A percentile compares a stretch with the other conserved stretches of the same genome.
phyloP scores from a whole-genome alignment of 2,888 invertebrate genomes.

The Callosobruchus maculatus region DNA sequence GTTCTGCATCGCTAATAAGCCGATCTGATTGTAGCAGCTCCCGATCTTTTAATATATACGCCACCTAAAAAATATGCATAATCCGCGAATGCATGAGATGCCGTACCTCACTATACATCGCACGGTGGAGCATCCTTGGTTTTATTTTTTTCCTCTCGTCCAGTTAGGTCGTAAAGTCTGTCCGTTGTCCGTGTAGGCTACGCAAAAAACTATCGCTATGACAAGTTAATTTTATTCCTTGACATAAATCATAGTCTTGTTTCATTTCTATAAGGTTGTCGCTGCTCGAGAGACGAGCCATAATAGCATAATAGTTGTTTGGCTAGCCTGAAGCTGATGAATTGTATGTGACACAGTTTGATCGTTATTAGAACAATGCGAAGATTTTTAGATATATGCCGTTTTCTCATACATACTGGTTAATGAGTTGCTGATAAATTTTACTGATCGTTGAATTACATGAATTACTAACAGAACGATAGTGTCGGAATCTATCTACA shows the following conservation, averaged over 20 bases:
- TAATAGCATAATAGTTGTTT: slow-evolving; percentile 3
- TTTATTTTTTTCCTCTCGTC: neutral
- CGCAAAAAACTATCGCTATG: neutral
- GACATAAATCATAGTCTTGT: slow-evolving; percentile 12
- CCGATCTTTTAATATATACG: neutral
- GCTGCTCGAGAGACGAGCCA: neutral
- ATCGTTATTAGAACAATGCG: too few relatives aligned
- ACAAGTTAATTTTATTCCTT: slow-evolving; percentile 15
- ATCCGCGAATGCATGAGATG: neutral
- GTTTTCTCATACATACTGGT: too few relatives aligned
- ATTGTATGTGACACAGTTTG: too few relatives aligned
- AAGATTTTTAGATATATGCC: too few relatives aligned
- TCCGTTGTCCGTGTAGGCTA: neutral
- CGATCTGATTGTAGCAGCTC: neutral
- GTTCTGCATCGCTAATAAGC: neutral
- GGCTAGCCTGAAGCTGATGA: too few relatives aligned
- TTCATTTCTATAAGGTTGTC: neutral
- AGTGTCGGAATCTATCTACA: too few relatives aligned
- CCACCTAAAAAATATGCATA: neutral
- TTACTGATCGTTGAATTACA: too few relatives aligned
- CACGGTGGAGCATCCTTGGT: neutral
- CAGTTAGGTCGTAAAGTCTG: neutral
- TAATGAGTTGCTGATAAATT: too few relatives aligned
- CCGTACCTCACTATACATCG: neutral
- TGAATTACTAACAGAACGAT: too few relatives aligned